Conservation (phyloP, 2,888 invertebrate genomes). For the Leptinotarsa tumamoca region DNA sequence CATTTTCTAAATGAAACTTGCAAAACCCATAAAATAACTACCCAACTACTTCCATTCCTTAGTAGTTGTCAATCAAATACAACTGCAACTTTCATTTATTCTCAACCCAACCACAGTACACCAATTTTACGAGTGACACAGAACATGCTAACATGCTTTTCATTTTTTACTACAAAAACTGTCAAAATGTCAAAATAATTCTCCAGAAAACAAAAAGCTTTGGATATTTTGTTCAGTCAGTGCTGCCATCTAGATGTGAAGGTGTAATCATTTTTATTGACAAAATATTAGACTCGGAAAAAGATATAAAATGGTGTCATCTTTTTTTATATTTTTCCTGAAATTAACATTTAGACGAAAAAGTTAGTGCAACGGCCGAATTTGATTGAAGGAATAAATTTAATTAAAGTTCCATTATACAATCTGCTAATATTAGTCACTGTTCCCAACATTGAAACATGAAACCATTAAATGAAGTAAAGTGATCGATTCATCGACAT, state of each 20-base stretch:
- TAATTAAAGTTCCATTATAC: too few species aligned
- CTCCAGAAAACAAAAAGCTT: background rate
- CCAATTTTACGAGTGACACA: background rate
- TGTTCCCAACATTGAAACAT: too few species aligned
- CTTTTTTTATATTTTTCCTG: too few species aligned
- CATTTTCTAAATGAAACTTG: slow-evolving; percentile 51
- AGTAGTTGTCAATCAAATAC: slow-evolving; percentile 21
- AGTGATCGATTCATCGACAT: too few species aligned
- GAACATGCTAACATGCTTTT: background rate
- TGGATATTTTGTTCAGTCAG: background rate
- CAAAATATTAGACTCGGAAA: too few species aligned
- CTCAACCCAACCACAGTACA: slow-evolving; percentile 1
- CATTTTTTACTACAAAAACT: background rate
- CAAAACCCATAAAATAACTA: slow-evolving; percentile 18
- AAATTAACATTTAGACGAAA: too few species aligned
- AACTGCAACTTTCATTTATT: slow-evolving; percentile 12
- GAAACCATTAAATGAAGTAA: too few species aligned
- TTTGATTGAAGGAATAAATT: too few species aligned
- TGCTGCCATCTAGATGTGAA: background rate
- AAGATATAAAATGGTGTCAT: too few species aligned
- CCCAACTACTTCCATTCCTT: slow-evolving; percentile 28
- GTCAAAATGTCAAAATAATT: background rate
- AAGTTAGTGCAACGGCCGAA: too few species aligned
- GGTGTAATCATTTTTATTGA: too few species aligned
- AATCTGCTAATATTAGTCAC: too few species aligned